A percentile compares a stretch with the other conserved stretches of the same genome.
Conservation (phyloP, 2,888 invertebrate genomes). For the Cyrtodaria siliqua region DNA sequence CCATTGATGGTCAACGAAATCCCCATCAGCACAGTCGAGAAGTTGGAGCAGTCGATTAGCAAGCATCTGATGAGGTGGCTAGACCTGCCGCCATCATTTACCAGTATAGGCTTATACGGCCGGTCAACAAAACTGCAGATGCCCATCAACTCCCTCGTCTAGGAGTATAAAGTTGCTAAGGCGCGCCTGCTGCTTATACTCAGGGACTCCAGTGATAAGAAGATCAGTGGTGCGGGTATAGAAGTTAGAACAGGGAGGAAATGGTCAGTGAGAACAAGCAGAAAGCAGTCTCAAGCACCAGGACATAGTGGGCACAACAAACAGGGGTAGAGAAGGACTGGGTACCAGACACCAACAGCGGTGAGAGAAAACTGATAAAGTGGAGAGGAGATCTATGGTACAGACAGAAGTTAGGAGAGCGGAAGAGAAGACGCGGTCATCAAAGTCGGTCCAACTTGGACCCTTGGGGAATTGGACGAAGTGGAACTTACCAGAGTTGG, state of each 20-base stretch:
- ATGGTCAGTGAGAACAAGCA: constrained; percentile 24
- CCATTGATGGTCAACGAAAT: constrained; percentile 6
- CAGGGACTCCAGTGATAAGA: constrained; percentile 15
- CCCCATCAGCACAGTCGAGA: constrained; percentile 19
- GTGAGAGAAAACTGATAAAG: constrained; percentile 15
- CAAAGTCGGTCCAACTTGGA: constrained; percentile 26
- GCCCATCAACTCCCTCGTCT: constrained; percentile 1
- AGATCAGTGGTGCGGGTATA: constrained; percentile 10
- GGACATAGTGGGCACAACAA: constrained; percentile 21
- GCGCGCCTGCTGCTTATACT: constrained; percentile 2
- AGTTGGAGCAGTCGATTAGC: constrained; percentile 12
- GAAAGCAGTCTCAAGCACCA: constrained; percentile 14
- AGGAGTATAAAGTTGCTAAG: constrained; percentile 2
- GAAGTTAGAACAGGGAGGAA: constrained; percentile 31
- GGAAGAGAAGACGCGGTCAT: constrained; percentile 20
- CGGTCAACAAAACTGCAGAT: constrained; percentile 1
- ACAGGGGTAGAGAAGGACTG: constrained; percentile 12
- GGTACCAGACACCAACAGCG: not conserved
- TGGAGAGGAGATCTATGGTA: constrained; percentile 27
- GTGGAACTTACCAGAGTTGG: constrained; percentile 22
- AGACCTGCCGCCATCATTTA: not conserved
- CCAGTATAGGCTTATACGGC: constrained; percentile 7
- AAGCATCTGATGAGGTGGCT: constrained; percentile 19
- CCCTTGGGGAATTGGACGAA: constrained; percentile 17
- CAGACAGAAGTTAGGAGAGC: no score